Base-by-base conservation (phyloP, 37 sponge, comb jelly and placozoan species). In the Ianthella basta region DNA sequence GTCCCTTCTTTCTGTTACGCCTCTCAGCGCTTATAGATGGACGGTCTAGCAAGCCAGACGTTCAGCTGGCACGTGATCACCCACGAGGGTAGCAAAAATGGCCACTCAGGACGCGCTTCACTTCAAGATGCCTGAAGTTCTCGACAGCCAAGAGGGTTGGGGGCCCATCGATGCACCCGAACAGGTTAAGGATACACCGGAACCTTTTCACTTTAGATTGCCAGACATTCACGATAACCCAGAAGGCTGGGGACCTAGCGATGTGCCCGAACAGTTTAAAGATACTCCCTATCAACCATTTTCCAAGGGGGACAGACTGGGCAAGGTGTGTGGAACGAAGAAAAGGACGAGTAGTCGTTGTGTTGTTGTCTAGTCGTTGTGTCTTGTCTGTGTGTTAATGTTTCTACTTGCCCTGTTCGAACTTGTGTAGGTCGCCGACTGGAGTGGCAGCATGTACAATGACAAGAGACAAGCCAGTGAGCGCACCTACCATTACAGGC, bases 241-340 rank as follows among this genome's bases (percentile, higher is more conserved):
- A 0, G 78, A 39, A 12, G 98, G 98, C 8, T 98, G 98, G 98
- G 98, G 98, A 34, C 98, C 98, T 0, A 90, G 87, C 81, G 87
- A 85, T 33, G 83, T 91, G 0, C 96, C 98, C 0, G 91, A 91
- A 40, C 92, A 94, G 72, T 98, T 96, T 83, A 89, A 87, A 70
- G 98, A 97, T 63, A 90, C 88, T 0, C 98, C 98, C 3, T 98
- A 98, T 67, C 98, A 98, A 72, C 98, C 96, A 32, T 98, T 96
- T 88, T 91, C 92, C 83, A 98, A 98, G 82, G 89, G 87, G 15
- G 98, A 98, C 75, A 65, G 92, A 34, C 77, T 98, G 61, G 98
- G 98, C 21, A 96, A 98, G 89, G 98, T 98, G 35, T 68, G 72
- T 72, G 50, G 50, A 44, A 10, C 50, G 50, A 10, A 8, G 3